Base-by-base conservation (phyloP, 1,140 invertebrate genomes). In the Palaemon carinicauda region DNA sequence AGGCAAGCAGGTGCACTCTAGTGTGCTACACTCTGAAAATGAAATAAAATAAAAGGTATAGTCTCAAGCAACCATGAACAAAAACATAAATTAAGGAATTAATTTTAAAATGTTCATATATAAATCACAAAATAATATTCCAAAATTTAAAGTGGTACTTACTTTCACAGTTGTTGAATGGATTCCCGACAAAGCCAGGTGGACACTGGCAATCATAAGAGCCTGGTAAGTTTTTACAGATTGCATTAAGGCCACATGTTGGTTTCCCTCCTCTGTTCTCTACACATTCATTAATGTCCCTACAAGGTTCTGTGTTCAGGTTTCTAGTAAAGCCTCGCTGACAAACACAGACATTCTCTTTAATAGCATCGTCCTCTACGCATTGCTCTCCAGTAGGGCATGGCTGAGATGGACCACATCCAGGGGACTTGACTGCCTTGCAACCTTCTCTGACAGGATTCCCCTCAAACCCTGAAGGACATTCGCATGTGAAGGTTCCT, bases 171-270 rank as follows among this genome's bases (percentile, higher is more conserved):
- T 95, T 92, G 19, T 94, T 93, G 90, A 96, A 97, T 10, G 96
- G 96, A 92, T 97, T 97, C n/a, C 96, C 96, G 90, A 95, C 95
- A 90, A 95, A 97, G 12, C 96, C 96, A 51, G 94, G 92, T 0
- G 96, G 96, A 90, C 97, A 98, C 90, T 96, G 95, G 90, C 97
- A 98, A 91, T 97, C 96, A 90, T 97, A 98, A 90, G 96, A 97
- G n/a, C 97, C 97, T 0, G 96, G 96, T 56, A 97, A 91, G 92
- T 98, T 98, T 92, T 97, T 97, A 90, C 97, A 98, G 65, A 97
- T 94, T 2, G 96, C 96, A 91, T 97, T 96, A 7, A 95, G 90
- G 0, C 96, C 97, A 91, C 97, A 98, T 3, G 95, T 94, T 0
- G 94, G 93, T 88, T 95, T 95, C 88, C 95, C 95, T 14, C 94